Evolutionary conservation across 2,797 vertebrate genomes (phyloP), one percentile per base, ranked within the genome.

Genomic region (Sciurus carolinensis): DNA sequence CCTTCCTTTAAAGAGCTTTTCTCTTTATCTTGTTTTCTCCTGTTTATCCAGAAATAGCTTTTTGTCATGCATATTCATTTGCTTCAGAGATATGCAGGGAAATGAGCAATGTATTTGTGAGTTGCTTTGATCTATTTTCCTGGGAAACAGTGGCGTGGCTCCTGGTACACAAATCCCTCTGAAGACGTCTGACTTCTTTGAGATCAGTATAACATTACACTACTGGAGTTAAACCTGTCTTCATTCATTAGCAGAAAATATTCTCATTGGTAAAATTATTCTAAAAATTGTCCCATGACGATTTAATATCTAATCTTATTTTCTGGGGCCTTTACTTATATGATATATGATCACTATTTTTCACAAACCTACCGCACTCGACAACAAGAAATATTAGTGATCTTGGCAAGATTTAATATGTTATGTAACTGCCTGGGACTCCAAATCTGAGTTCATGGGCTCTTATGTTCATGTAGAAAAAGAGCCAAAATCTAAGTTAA

Each of bases 381-480:
- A 86, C 39, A 91, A 66, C 18, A 95, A 87, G 47, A 95, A 90
- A 87, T 85, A 77, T 87, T 76, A 90, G 83, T 94, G 69, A 86
- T 80, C 76, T 88, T 94, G 95, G 93, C 52, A 90, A 93, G 73
- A 87, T 88, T 81, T 85, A 87, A 44, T 88, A 87, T 80, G 30
- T 86, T 88, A 67, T 69, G 66, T 97, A 95, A 93, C 75, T 85
- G 52, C 66, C 75, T 92, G 73, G 24, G 83, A 54, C 93, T 94
- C 93, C 91, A 93, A 97, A 96, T 75, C 93, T 90, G 84, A 96
- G 85, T 97, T 96, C 93, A 95, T 54, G 39, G 84, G n/a, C 84
- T 93, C 64, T 95, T 80, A 82, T 14, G 12, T 39, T 91, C 44
- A 4, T 15, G 22, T 62, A 81, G 73, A 80, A 79, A 86, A 73